Conservation (phyloP, 2,797 vertebrate species). For the Lateolabrax maculatus region DNA sequence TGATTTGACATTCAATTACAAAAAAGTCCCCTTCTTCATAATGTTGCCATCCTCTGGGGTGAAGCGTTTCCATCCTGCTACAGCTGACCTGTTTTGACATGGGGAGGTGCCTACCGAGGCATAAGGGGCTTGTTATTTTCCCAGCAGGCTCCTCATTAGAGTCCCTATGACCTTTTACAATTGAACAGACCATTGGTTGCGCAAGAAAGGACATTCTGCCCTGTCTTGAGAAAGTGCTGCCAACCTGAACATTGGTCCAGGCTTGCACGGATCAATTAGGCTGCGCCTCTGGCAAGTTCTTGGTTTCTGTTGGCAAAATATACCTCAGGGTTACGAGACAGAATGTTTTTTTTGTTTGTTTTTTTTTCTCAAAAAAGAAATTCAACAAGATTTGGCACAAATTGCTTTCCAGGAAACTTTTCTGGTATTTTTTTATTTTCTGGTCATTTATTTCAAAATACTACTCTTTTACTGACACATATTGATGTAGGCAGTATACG, state of each 20-base stretch:
- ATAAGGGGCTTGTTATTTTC: constrained; percentile 80
- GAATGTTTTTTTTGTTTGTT: not conserved
- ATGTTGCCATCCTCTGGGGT: constrained; percentile 21
- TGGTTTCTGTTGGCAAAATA: constrained; percentile 29
- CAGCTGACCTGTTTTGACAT: constrained; percentile 72
- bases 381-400: not conserved
- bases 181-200: constrained; percentile 70
- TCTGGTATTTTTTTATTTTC: not conserved
- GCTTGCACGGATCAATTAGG: constrained; percentile 41
- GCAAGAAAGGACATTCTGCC: constrained; percentile 50
- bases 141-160: constrained; percentile 81
- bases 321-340: not conserved
- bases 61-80: constrained; percentile 59
- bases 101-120: constrained; percentile 62
- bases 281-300: constrained; percentile 19
- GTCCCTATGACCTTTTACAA: constrained; percentile 80
- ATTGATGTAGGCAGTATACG: not conserved
- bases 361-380: not conserved
- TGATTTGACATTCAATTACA: not conserved
- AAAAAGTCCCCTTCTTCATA: constrained; percentile 5
- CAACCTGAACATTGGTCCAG: constrained; percentile 39
- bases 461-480: not conserved
- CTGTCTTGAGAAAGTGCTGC: constrained; percentile 45
- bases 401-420: constrained; percentile 5
- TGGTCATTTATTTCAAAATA: not conserved